Evolutionary conservation across 2,113 vertebrate species (phyloP), one percentile per base, ranked within the genome.

Genomic region (Bombycilla garrulus): DNA sequence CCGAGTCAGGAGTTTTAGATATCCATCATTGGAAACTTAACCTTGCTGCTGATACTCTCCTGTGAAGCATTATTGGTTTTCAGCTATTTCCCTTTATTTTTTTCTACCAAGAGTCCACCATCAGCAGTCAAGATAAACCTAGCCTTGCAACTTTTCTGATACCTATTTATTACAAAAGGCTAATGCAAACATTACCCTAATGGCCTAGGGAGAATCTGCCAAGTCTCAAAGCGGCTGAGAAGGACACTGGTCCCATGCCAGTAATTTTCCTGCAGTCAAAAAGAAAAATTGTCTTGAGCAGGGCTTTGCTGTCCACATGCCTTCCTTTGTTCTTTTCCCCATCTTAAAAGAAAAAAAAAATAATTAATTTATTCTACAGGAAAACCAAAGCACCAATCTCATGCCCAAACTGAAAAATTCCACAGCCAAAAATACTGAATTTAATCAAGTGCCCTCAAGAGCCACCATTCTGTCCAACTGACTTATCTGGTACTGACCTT

Each of bases 111-210:
- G 38, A 83, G 9, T 36, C 36, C 40, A 84, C n/a, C 36, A 67
- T 89, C 24, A 78, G 62, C 47, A 74, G 80, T 12, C 24, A 85
- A 62, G 57, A 72, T 11, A 61, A 65, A 79, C 61, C 58, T 15
- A 54, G 35, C 38, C 66, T 73, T 81, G 92, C 85, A 94, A 74
- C 44, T 53, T 56, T 86, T 93, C 80, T 86, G 83, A 70, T 74
- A 77, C 29, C 51, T 60, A 51, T 65, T 94, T 85, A 71, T 64
- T 74, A 78, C 36, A 60, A 72, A 89, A 88, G 42, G 53, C 53
- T 87, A 94, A 94, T 82, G 81, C 82, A 92, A 90, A 73, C 47
- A 44, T 86, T 73, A 88, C 45, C 51, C 80, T 92, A 81, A 72
- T 36, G 74, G 71, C 38, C 35, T n/a, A 67, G 20, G 56, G 51